Evolutionary conservation across 2,888 invertebrate species (phyloP).

Genomic region (Spodoptera littoralis): DNA sequence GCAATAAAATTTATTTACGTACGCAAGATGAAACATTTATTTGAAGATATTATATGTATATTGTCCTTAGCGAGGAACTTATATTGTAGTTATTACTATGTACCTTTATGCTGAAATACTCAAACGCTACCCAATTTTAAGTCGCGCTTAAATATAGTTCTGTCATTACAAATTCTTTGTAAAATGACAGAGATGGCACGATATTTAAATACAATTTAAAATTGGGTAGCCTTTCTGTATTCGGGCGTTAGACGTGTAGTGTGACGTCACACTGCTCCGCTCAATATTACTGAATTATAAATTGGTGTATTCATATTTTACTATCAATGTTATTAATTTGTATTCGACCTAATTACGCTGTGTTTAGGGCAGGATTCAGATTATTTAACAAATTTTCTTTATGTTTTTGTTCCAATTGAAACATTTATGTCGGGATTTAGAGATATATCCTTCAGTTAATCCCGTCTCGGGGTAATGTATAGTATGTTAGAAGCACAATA

Average conservation of each 20-base stretch:
- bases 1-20: conserved; percentile 55
- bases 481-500: conserved; percentile 28
- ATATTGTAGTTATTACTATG: conserved; percentile 16
- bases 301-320: conserved; percentile 10
- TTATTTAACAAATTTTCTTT: too few species aligned
- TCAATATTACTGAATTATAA: conserved; percentile 18
- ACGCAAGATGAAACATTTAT: conserved; percentile 38
- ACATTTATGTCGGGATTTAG: neutral
- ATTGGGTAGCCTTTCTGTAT: too few species aligned
- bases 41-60: conserved; percentile 17
- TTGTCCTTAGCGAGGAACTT: conserved; percentile 11
- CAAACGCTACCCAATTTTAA: too few species aligned
- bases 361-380: too few species aligned
- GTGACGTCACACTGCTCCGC: conserved; percentile 17
- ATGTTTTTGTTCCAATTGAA: neutral
- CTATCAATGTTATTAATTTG: conserved; percentile 12
- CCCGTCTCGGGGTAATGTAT: conserved; percentile 10
- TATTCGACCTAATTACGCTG: neutral
- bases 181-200: too few species aligned
- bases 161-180: too few species aligned
- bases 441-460: conserved; percentile 13
- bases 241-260: neutral
- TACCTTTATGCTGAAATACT: neutral
- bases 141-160: too few species aligned
- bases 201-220: too few species aligned